Conservation (phyloP, 2,888 invertebrate genomes). For the Coremacera marginata region DNA sequence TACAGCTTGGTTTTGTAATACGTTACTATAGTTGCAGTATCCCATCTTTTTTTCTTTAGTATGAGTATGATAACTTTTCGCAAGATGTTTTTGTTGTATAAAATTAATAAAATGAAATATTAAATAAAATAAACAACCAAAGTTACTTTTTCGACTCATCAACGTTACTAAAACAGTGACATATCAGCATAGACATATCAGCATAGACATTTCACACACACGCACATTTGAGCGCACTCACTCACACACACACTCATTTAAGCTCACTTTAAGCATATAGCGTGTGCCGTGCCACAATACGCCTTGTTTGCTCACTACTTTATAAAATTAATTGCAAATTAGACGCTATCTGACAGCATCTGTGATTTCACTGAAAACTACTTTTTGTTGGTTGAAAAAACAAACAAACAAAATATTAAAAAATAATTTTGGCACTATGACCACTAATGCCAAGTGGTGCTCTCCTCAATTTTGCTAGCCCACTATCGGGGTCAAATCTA, state of each 20-base stretch:
- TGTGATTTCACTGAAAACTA: slow-evolving; percentile 16
- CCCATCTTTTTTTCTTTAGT: background rate
- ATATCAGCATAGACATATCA: background rate
- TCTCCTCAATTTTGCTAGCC: too few species aligned
- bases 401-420: too few species aligned
- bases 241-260: background rate
- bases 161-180: background rate
- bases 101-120: slow-evolving; percentile 18
- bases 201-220: background rate
- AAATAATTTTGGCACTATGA: too few species aligned
- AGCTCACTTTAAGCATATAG: too few species aligned
- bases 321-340: slow-evolving; percentile 34
- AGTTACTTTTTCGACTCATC: background rate
- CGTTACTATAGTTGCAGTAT: background rate
- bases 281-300: background rate
- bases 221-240: background rate
- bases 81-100: background rate
- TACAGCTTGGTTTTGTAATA: too few species aligned
- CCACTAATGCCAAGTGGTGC: too few species aligned
- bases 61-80: too few species aligned
- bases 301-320: slow-evolving; percentile 10
- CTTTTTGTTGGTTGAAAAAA: background rate
- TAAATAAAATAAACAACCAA: background rate
- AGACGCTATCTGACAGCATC: slow-evolving; percentile 6
- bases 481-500: too few species aligned